Evolutionary conservation across 2,888 invertebrate genomes (phyloP).

Genomic region (Neoaliturus tenellus): DNA sequence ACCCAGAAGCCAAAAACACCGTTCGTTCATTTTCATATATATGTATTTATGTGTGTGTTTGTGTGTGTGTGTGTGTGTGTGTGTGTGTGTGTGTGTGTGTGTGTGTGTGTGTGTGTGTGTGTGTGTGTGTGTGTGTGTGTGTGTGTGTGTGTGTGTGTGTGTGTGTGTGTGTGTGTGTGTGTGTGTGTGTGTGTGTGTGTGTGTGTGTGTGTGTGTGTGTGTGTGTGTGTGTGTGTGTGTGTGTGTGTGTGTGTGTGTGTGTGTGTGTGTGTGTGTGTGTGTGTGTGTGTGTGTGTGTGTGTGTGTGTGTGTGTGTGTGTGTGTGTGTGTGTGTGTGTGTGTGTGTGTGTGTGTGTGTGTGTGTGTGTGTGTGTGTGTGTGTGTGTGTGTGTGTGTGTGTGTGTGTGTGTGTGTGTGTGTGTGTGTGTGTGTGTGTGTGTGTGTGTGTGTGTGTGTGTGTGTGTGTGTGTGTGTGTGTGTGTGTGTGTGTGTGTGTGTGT

Average conservation of each 20-base stretch:
- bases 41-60: too few species aligned
- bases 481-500: conserved; percentile 44
- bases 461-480: conserved; percentile 44
- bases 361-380: too few species aligned
- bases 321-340: background rate
- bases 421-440: conserved; percentile 44
- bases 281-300: too few species aligned
- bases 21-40: too few species aligned
- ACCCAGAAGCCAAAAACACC: too few species aligned
- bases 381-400: conserved; percentile 44
- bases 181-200: conserved; percentile 36
- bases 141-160: conserved; percentile 44
- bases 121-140: conserved; percentile 44
- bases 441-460: conserved; percentile 44
- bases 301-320: background rate
- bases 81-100: conserved; percentile 44
- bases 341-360: too few species aligned
- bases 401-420: conserved; percentile 44
- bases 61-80: conserved; percentile 44
- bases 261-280: too few species aligned
- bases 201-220: background rate
- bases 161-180: conserved; percentile 44
- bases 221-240: too few species aligned
- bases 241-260: too few species aligned
- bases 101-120: conserved; percentile 44